These are phyloP conservation scores for Dolichotis patagonum DNA, from an alignment of 2,113 vertebrate genomes.

Conservation along the genomic window DNA sequence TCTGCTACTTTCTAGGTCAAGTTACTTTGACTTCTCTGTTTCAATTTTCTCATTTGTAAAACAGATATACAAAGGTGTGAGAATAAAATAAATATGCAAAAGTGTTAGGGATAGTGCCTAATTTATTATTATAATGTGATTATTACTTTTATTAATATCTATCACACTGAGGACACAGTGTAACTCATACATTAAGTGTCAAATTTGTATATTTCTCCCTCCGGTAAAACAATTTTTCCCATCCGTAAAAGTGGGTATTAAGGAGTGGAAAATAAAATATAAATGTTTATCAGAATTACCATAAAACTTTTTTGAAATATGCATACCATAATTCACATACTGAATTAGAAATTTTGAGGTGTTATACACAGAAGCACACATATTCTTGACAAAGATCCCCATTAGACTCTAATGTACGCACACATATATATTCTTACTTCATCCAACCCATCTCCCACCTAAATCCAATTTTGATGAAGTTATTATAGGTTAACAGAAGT, in stretches of 20 bases:
- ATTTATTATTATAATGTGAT: neutral
- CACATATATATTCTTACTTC: neutral
- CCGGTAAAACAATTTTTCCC: constrained; percentile 11
- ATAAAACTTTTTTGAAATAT: neutral
- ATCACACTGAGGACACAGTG: neutral
- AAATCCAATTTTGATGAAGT: constrained; percentile 5
- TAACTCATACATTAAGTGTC: neutral
- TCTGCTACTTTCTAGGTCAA: neutral
- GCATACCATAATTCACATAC: neutral
- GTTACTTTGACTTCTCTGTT: neutral
- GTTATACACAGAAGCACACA: neutral
- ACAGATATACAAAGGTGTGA: neutral
- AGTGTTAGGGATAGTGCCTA: neutral
- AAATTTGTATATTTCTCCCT: neutral
- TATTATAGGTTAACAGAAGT: neutral
- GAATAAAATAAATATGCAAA: constrained; percentile 10
- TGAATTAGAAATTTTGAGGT: constrained; percentile 31
- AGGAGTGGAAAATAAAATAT: neutral
- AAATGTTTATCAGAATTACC: neutral
- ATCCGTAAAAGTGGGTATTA: neutral
- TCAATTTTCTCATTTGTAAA: constrained; percentile 34
- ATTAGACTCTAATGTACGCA: neutral
- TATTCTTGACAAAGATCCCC: neutral
- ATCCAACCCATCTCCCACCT: neutral
- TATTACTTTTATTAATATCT: neutral